phyloP scores from a whole-genome alignment of 92 coral and sea anemone genomes.

The Porites lobata region DNA sequence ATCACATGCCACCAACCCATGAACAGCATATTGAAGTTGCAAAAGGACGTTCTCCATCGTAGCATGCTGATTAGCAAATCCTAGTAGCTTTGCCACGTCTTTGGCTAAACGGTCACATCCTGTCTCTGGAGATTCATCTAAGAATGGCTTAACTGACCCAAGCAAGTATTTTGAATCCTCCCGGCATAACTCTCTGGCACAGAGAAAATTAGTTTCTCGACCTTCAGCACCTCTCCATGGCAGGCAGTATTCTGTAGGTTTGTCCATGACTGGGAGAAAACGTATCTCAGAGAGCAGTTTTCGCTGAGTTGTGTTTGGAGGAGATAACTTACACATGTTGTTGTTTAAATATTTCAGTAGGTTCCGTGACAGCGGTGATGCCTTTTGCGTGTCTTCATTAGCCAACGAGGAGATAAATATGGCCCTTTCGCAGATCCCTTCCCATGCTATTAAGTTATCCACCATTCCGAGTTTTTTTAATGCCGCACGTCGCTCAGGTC shows the following conservation, averaged over 20 bases:
- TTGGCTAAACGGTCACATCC: conserved; percentile 91
- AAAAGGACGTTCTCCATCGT: conserved; percentile 74
- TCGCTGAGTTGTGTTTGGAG: conserved; percentile 59
- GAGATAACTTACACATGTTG: conserved; percentile 61
- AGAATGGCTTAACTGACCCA: conserved; percentile 83
- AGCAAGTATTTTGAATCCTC: conserved; percentile 71
- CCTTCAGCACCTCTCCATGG: conserved; percentile 86
- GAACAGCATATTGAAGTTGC: conserved; percentile 87
- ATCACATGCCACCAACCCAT: conserved; percentile 56
- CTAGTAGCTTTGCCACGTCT: conserved; percentile 74
- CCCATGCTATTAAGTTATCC: conserved; percentile 82
- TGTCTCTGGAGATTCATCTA: conserved; percentile 86
- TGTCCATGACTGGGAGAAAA: conserved; percentile 86
- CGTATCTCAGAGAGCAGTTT: conserved; percentile 67
- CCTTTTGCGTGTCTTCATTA: conserved; percentile 60
- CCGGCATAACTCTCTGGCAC: conserved; percentile 77
- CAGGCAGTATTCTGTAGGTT: conserved; percentile 78
- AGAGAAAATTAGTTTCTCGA: conserved; percentile 50
- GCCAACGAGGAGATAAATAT: conserved; percentile 73
- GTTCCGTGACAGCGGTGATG: conserved; percentile 69
- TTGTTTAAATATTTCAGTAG: conserved; percentile 80
- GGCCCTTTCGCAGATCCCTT: conserved; percentile 91
- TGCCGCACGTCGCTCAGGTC: conserved; percentile 80
- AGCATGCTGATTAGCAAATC: conserved; percentile 64
- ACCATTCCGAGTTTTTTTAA: conserved; percentile 95